Base-by-base conservation (phyloP, 1,140 invertebrate genomes). In the Solenopsis invicta region DNA sequence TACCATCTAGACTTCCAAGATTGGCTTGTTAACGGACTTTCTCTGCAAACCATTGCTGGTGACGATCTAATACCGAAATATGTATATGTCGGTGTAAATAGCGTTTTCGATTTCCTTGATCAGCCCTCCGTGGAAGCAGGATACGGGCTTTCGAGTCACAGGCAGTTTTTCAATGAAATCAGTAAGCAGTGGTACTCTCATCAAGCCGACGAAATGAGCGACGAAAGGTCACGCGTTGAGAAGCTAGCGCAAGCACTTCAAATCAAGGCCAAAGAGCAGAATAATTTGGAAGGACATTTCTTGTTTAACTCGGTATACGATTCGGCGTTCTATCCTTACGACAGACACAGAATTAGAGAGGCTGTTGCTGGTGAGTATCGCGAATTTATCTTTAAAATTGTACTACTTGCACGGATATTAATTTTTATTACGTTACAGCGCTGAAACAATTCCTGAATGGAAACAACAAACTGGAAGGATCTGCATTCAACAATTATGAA, bases 281-380 rank as follows among this genome's bases (percentile, higher is more conserved):
- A 96, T 85, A 95, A 96, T 76, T 77, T 97, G 0, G 97, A 97
- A 95, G 96, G 96, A 29, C 93, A 95, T 59, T n/a, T 97, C 5
- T 94, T 95, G 34, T 21, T 96, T 0, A 93, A 95, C 59, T 61
- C 94, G 4, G 86, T 94, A 50, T 95, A 95, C 71, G 89, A 91
- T 8, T 93, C 95, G 74, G 90, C 94, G 75, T 96, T 96, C 81
- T 95, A 96, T 41, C 91, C 97, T 4, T 96, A 97, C 80, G 96
- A 96, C 91, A 96, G 96, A 86, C 88, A 95, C n/a, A 96, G 96
- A 12, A 80, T 97, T 1, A 92, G 96, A 48, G 87, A 94, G 41
- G 72, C 96, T 6, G 2, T 34, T 0, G 94, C 29, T 29, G 29
- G 29, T 96, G 87, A 94, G 94, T 93, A 87, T 74, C 48, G 1